Evolutionary conservation across 1,140 invertebrate species (phyloP), one percentile per base, ranked within the genome.

Genomic region (Cecropterus lyciades): DNA sequence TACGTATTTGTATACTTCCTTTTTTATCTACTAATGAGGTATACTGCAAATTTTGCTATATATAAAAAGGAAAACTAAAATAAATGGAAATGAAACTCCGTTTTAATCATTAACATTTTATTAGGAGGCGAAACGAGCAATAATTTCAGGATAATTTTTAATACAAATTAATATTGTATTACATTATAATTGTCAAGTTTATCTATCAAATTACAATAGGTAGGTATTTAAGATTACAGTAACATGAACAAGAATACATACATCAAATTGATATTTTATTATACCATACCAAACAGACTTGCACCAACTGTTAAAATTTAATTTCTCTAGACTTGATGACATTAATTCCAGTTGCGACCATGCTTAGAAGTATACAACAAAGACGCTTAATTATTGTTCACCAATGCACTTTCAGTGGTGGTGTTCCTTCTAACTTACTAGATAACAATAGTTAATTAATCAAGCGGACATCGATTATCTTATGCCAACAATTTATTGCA

Each of bases 111-210:
- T 87, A 91, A 91, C 89, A 91, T 91, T 91, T 91, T 91, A 91
- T 91, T 91, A 89, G 87, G 86, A 91, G 89, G 89, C 89, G 84
- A 91, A 90, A 91, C 87, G 86, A 89, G 87, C 87, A 89, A 88
- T 87, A 91, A 89, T 80, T 90, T 90, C 83, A 76, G 82, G 84
- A 84, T 85, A 89, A 87, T 75, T 82, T 85, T 88, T 82, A 87
- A 88, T 91, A 91, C 85, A 91, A 90, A 90, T 87, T 74, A 91
- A 91, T 82, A 73, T 87, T 82, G 82, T 85, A 85, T 85, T 87
- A 91, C 81, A 90, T 84, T 81, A 74, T 85, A 83, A 87, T 87
- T 77, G 80, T 88, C 86, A 90, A 89, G 78, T 87, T 77, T 80
- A 77, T 84, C 85, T 87, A 89, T 84, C 72, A 82, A 87, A 88